A percentile compares a stretch with the other conserved stretches of the same genome.
These are phyloP conservation scores for Cynodonichthys magdalenae DNA, from an alignment of 2,797 vertebrate genomes.

Conservation along the genomic window DNA sequence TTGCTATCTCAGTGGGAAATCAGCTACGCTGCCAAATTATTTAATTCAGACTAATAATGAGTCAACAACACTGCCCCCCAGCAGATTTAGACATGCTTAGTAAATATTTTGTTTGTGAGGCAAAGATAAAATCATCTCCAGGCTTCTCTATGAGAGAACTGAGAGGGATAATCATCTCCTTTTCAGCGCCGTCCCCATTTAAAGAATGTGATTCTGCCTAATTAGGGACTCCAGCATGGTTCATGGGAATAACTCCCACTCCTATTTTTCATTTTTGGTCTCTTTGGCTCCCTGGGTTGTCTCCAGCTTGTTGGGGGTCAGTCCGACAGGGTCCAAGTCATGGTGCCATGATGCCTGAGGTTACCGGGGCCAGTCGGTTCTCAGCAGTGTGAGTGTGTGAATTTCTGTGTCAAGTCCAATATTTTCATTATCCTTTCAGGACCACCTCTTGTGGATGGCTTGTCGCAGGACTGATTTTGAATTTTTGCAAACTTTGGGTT, in stretches of 20 bases:
- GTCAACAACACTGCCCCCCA: slow-evolving; percentile 51
- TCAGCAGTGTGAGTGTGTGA: slow-evolving; percentile 54
- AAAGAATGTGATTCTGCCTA: slow-evolving; percentile 87
- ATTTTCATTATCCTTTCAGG: slow-evolving; percentile 26
- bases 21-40: slow-evolving; percentile 50
- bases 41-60: slow-evolving; percentile 65
- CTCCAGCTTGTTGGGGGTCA: slow-evolving; percentile 80
- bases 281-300: slow-evolving; percentile 54
- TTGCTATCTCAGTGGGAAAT: slow-evolving; percentile 30
- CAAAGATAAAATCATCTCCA: slow-evolving; percentile 32
- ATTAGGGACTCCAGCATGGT: slow-evolving; percentile 78
- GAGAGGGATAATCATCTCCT: slow-evolving; percentile 33
- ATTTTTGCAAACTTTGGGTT: slow-evolving; percentile 47
- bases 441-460: slow-evolving; percentile 35
- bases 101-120: slow-evolving; percentile 81
- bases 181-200: slow-evolving; percentile 39
- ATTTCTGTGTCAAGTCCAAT: slow-evolving; percentile 40
- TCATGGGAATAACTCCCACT: slow-evolving; percentile 63
- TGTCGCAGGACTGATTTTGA: slow-evolving; percentile 10
- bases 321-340: slow-evolving; percentile 58
- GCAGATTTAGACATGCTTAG: slow-evolving; percentile 63
- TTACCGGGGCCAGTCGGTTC: slow-evolving; percentile 78
- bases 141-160: slow-evolving; percentile 73
- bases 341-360: slow-evolving; percentile 77
- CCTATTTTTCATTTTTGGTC: slow-evolving; percentile 78